phyloP scores from a whole-genome alignment of 2,888 invertebrate species.

The Drosophila barbarae region DNA sequence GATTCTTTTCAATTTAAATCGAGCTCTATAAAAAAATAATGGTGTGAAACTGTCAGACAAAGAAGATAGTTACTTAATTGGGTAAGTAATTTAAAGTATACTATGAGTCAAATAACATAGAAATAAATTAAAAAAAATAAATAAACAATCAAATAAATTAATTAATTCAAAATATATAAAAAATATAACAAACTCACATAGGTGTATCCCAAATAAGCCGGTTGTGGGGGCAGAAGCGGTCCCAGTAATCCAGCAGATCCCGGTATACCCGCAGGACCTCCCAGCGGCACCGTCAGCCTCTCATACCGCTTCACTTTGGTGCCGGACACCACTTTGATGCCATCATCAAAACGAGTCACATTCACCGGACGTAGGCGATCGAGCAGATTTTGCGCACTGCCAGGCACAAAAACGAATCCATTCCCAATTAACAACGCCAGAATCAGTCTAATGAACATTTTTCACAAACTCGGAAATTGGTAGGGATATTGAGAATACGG shows the following conservation, averaged over 20 bases:
- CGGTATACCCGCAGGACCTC: slow-evolving; percentile 48
- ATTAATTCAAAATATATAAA: no score
- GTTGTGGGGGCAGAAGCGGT: slow-evolving; percentile 58
- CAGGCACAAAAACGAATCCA: slow-evolving; percentile 58
- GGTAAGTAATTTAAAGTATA: slow-evolving; percentile 7
- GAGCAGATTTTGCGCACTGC: slow-evolving; percentile 69
- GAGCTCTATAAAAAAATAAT: background rate
- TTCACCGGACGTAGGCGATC: slow-evolving; percentile 68
- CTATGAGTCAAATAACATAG: background rate
- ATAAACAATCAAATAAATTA: no score
- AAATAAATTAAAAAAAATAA: background rate
- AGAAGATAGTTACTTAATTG: background rate
- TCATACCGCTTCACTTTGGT: slow-evolving; percentile 78
- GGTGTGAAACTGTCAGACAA: background rate
- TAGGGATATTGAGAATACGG: background rate
- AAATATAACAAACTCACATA: slow-evolving; percentile 48
- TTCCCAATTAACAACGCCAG: slow-evolving; percentile 50
- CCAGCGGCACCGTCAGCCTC: slow-evolving; percentile 73
- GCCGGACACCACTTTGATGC: slow-evolving; percentile 76
- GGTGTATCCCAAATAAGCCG: slow-evolving; percentile 62
- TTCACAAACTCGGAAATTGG: slow-evolving; percentile 1
- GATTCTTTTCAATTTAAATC: background rate
- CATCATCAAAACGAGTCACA: slow-evolving; percentile 63
- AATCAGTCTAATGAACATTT: slow-evolving; percentile 48
- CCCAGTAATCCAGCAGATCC: slow-evolving; percentile 54